Base-by-base conservation (phyloP, 2,797 vertebrate species). In the Pelodytes ibericus region DNA sequence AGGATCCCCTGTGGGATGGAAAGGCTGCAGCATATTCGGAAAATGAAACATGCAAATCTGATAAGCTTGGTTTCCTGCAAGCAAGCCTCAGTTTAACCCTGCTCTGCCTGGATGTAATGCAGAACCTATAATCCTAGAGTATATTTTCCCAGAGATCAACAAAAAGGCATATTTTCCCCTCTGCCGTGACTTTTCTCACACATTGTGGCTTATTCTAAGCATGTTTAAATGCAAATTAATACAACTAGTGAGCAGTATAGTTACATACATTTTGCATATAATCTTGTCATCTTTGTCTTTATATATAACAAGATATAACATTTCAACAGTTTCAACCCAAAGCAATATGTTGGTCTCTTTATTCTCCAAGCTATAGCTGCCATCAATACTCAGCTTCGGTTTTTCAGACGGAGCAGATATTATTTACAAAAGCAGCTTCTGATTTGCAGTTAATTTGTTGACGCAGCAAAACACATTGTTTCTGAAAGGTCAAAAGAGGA, bases 401-500 rank as follows among this genome's bases (percentile, higher is more conserved):
- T 13, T 44, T 41, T 59, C 29, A 27, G 39, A 53, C 20, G 41
- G 20, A 58, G 70, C 83, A 85, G 63, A 77, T 64, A 8, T n/a
- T 63, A 82, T 83, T 87, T 88, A 83, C 76, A 67, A 82, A 73
- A 81, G 84, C 77, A 85, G 81, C 71, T 82, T 82, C 81, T 76
- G 84, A 87, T 88, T 83, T 89, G 86, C 86, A 90, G 85, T 82
- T 90, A 87, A 92, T 92, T 91, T 91, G 90, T 91, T 89, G 89
- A 91, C 88, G 87, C 88, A 87, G 90, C 89, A 91, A 89, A 91
- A 91, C 77, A 88, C 79, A 22, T 84, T 84, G 84, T 87, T 91
- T 91, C 81, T 70, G 57, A 91, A 92, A 92, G 91, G 92, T 91
- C 90, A 89, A 82, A 39, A 87, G 87, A 87, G 85, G 86, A 88